phyloP scores from a whole-genome alignment of 1,140 invertebrate species.

The Bombyx mori region DNA sequence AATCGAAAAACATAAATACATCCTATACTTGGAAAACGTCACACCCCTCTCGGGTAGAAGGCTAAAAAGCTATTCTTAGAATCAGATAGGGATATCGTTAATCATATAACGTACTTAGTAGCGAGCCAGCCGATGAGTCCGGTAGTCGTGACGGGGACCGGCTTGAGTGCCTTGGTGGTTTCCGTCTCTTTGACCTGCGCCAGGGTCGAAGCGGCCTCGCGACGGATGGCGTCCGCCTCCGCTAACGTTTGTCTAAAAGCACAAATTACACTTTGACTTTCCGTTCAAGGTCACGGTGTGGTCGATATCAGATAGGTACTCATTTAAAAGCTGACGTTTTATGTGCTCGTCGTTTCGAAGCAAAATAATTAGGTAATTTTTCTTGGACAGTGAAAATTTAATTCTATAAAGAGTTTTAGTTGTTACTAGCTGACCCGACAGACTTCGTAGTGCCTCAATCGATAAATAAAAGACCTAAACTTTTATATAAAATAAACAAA shows the following conservation, averaged over 20 bases:
- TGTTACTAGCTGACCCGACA: no score
- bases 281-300: background rate
- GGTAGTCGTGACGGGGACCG: constrained; percentile 47
- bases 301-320: background rate
- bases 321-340: background rate
- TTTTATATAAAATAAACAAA: no score
- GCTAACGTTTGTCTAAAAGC: constrained; percentile 28
- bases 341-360: no score
- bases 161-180: constrained; percentile 39
- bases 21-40: no score
- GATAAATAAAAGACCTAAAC: no score
- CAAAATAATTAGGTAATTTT: background rate
- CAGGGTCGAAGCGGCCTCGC: constrained; percentile 28
- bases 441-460: no score
- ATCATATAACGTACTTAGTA: constrained; percentile 32
- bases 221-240: constrained; percentile 35
- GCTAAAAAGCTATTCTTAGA: no score
- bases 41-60: no score
- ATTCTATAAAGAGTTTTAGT: no score
- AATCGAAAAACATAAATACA: no score
- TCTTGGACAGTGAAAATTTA: no score
- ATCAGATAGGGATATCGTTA: no score
- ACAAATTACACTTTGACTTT: background rate
- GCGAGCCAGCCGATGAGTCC: constrained; percentile 55
- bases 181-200: constrained; percentile 31